Evolutionary conservation across 2,888 invertebrate genomes (phyloP).

Genomic region (Lasioglossum leucozonium): DNA sequence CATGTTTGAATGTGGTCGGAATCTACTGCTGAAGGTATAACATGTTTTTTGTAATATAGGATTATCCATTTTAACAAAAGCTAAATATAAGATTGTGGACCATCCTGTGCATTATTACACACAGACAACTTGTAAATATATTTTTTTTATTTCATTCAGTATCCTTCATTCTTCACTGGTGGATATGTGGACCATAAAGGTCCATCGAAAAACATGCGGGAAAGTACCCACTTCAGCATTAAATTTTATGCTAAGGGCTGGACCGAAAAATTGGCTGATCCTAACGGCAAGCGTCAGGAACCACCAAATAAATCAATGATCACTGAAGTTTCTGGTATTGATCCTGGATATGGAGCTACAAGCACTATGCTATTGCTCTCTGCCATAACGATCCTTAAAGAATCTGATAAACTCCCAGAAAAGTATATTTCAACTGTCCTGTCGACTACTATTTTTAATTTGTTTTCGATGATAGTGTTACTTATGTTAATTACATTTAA

Average conservation of each 20-base stretch:
- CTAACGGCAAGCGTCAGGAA: conserved; percentile 86
- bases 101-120: neutral
- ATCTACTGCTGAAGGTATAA: conserved; percentile 88
- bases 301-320: conserved; percentile 88
- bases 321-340: conserved; percentile 88
- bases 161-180: conserved; percentile 89
- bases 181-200: conserved; percentile 90
- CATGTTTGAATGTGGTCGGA: conserved; percentile 88
- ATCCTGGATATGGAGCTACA: conserved; percentile 94
- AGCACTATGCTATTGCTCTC: conserved; percentile 90
- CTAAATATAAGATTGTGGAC: neutral
- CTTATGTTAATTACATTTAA: conserved; percentile 9
- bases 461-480: neutral
- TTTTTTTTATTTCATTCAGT: conserved; percentile 82
- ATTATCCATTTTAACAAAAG: neutral
- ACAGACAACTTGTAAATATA: neutral
- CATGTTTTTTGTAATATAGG: neutral
- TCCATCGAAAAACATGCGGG: conserved; percentile 87
- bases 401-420: conserved; percentile 91
- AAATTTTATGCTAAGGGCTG: conserved; percentile 93
- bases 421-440: conserved; percentile 85
- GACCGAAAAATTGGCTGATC: conserved; percentile 87
- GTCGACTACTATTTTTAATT: conserved; percentile 10
- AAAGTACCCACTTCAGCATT: conserved; percentile 88
- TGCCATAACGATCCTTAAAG: conserved; percentile 91